Percentiles rank a stretch among this genome's conserved stretches.
Evolutionary conservation across 2,113 vertebrate genomes (phyloP).

Genomic region (Forbesichthys papilliferus): DNA sequence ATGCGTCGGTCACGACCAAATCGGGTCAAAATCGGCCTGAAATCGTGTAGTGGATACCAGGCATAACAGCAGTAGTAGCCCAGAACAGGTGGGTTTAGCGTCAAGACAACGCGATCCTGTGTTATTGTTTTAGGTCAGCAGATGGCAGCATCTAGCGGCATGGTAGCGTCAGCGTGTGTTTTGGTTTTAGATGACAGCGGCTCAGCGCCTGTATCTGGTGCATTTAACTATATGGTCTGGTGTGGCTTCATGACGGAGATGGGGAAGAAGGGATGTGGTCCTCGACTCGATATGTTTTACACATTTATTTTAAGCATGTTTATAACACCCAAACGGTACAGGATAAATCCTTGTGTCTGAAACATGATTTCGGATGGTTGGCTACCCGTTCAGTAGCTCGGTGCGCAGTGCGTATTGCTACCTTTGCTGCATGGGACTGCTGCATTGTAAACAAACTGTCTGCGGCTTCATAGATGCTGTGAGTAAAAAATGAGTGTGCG

Average conservation of each 20-base stretch:
- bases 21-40: too few species aligned
- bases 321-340: not conserved
- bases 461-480: slow-evolving; percentile 33
- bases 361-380: slow-evolving; percentile 4
- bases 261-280: too few species aligned
- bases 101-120: too few species aligned
- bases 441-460: not conserved
- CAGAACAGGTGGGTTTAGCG: too few species aligned
- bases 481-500: not conserved
- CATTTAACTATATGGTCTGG: not conserved
- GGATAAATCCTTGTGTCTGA: not conserved
- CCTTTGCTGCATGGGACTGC: slow-evolving; percentile 15
- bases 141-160: slow-evolving; percentile 50
- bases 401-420: slow-evolving; percentile 60
- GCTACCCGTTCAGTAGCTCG: not conserved
- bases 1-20: too few species aligned
- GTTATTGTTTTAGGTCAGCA: slow-evolving; percentile 40
- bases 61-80: too few species aligned
- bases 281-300: not conserved
- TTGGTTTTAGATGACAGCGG: not conserved
- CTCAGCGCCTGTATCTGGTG: too few species aligned
- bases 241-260: not conserved
- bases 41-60: too few species aligned
- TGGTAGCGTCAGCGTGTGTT: too few species aligned
- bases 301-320: not conserved